Base-by-base conservation (phyloP, 2,113 vertebrate species). In the Danionella cerebrum region DNA sequence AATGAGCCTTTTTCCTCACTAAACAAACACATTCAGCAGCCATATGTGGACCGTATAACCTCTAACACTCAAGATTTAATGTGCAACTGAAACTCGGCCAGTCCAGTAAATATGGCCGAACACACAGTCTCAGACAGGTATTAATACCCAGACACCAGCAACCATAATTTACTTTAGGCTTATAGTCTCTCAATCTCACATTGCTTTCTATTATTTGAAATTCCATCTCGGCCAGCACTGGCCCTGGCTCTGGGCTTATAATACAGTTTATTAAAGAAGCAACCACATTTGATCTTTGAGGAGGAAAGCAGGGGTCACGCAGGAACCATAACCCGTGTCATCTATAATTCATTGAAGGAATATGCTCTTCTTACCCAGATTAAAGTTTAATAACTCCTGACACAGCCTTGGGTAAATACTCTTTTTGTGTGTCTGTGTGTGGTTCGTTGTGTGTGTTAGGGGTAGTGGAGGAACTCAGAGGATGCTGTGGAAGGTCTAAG, bases 361-460 rank as follows among this genome's bases (percentile, higher is more conserved):
- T 86, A 85, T 84, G 84, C 82, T 84, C 80, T 86, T 87, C 85
- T 85, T 87, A 76, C 79, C 75, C 69, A 85, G 85, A 89, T 90
- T 89, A 88, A 88, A 89, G 78, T 89, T 89, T 87, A 90, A 90
- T 89, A 89, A 88, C 84, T 87, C 70, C 77, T 58, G 52, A 76
- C 79, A 82, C 82, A 70, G 76, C 67, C 81, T 83, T 74, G 63
- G 78, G 87, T 87, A 88, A 88, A 87, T 85, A 87, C 67, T 72
- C 69, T 69, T 83, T 67, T 83, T 85, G 84, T n/a, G n/a, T 86
- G 80, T n/a, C 39, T 41, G 71, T 63, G 60, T 63, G 64, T 64
- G 59, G 77, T 50, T 63, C 54, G 48, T 58, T 9, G 72, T 72
- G 78, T 71, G 64, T 70, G 63, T 73, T 44, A 68, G 82, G 70